A percentile compares a stretch with the other conserved stretches of the same genome.
Evolutionary conservation across 2,888 invertebrate genomes (phyloP).

Genomic region (Eristalis pertinax): DNA sequence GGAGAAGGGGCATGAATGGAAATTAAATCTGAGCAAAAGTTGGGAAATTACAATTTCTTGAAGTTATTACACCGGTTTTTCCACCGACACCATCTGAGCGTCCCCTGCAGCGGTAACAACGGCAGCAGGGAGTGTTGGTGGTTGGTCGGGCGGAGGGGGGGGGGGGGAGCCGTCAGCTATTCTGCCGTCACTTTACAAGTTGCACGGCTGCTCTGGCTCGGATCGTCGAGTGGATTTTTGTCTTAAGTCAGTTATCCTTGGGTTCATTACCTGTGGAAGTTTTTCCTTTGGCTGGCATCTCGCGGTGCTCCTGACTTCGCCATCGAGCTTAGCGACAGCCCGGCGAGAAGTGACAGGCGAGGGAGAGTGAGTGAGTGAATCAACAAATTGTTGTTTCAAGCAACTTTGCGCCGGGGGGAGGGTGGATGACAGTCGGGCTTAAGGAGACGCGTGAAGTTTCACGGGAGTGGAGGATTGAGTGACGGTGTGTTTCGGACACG

Average conservation of each 20-base stretch:
- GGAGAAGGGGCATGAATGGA: slow-evolving; percentile 46
- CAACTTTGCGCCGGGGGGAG: slow-evolving; percentile 34
- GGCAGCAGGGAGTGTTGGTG: neutral
- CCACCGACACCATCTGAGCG: slow-evolving; percentile 65
- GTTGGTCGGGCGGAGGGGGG: neutral
- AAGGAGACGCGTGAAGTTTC: neutral
- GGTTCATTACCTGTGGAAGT: slow-evolving; percentile 69
- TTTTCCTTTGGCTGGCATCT: slow-evolving; percentile 28
- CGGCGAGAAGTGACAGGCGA: neutral
- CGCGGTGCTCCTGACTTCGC: slow-evolving; percentile 31
- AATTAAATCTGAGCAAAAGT: slow-evolving; percentile 71
- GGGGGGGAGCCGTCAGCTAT: slow-evolving; percentile 30
- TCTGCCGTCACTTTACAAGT: slow-evolving; percentile 58
- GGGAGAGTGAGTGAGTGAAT: slow-evolving; percentile 45
- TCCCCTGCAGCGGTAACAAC: slow-evolving; percentile 42
- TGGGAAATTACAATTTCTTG: slow-evolving; percentile 72
- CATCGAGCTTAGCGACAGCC: slow-evolving; percentile 34
- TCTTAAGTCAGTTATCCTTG: slow-evolving; percentile 71
- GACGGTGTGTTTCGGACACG: neutral
- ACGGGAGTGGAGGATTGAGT: neutral
- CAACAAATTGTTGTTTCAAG: slow-evolving; percentile 70
- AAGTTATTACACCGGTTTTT: slow-evolving; percentile 70
- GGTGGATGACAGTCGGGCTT: neutral
- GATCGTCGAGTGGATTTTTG: slow-evolving; percentile 67
- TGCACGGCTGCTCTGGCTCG: slow-evolving; percentile 22